Conservation (phyloP, 1,140 invertebrate species). For the Maconellicoccus hirsutus region DNA sequence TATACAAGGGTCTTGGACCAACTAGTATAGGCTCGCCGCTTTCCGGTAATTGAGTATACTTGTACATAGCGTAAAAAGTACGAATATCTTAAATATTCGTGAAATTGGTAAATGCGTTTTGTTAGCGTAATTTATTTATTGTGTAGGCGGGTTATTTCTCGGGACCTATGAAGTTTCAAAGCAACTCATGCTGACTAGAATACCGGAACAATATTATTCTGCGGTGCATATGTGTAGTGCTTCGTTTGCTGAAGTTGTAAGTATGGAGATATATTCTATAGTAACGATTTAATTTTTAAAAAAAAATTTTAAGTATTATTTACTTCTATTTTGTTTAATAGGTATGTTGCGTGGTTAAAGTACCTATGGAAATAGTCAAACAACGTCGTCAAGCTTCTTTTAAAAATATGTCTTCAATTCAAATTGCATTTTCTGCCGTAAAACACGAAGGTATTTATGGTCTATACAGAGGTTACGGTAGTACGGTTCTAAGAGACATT, state of each 20-base stretch:
- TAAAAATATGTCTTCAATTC: slow-evolving; percentile 37
- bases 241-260: slow-evolving; percentile 70
- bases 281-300: no score
- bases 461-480: slow-evolving; percentile 81
- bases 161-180: slow-evolving; percentile 80
- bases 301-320: no score
- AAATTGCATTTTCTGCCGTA: slow-evolving; percentile 50
- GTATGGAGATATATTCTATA: no score
- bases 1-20: slow-evolving; percentile 80
- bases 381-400: slow-evolving; percentile 73
- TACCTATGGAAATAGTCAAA: slow-evolving; percentile 91
- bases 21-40: slow-evolving; percentile 77
- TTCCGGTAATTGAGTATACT: slow-evolving; percentile 52
- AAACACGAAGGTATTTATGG: slow-evolving; percentile 53
- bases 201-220: slow-evolving; percentile 44
- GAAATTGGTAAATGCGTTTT: no score
- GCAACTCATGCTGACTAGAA: slow-evolving; percentile 38
- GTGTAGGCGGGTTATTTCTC: slow-evolving; percentile 86
- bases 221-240: slow-evolving; percentile 73
- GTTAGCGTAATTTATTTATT: no score
- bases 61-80: no score
- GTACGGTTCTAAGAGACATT: slow-evolving; percentile 81
- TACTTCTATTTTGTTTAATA: no score
- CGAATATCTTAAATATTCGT: no score
- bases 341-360: slow-evolving; percentile 76